These are phyloP conservation scores for Colletes collaris DNA, from an alignment of 2,888 invertebrate species.

Conservation along the genomic window DNA sequence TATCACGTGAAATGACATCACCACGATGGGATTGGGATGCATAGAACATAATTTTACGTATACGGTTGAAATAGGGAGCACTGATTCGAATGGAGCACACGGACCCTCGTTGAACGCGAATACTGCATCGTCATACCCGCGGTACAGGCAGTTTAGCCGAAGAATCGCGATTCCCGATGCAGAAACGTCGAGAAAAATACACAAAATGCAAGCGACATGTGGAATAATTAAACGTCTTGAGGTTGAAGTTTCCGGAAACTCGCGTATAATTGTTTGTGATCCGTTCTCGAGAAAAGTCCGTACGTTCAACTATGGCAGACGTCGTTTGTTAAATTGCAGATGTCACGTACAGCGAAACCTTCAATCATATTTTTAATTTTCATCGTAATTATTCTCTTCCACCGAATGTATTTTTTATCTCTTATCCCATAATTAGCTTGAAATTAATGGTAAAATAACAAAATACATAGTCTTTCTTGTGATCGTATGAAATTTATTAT, in stretches of 20 bases:
- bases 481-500: too few relatives aligned
- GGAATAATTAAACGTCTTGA: constrained; percentile 3
- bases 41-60: neutral
- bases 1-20: too few relatives aligned
- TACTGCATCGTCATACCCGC: neutral
- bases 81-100: neutral
- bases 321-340: neutral
- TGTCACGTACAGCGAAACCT: too few relatives aligned
- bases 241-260: constrained; percentile 29
- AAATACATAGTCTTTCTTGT: too few relatives aligned
- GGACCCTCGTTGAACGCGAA: neutral
- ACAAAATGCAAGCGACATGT: neutral
- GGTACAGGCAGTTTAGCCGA: neutral
- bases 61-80: neutral
- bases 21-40: too few relatives aligned
- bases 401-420: too few relatives aligned
- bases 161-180: neutral
- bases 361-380: too few relatives aligned
- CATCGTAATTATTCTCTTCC: too few relatives aligned
- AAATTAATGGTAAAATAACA: too few relatives aligned
- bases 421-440: too few relatives aligned
- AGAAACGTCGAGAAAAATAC: neutral
- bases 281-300: neutral
- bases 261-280: constrained; percentile 35
- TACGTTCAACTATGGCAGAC: constrained; percentile 15